Percentiles rank a stretch among this genome's conserved stretches.
phyloP scores from a whole-genome alignment of 2,888 invertebrate species.

The Masnerella sp. region DNA sequence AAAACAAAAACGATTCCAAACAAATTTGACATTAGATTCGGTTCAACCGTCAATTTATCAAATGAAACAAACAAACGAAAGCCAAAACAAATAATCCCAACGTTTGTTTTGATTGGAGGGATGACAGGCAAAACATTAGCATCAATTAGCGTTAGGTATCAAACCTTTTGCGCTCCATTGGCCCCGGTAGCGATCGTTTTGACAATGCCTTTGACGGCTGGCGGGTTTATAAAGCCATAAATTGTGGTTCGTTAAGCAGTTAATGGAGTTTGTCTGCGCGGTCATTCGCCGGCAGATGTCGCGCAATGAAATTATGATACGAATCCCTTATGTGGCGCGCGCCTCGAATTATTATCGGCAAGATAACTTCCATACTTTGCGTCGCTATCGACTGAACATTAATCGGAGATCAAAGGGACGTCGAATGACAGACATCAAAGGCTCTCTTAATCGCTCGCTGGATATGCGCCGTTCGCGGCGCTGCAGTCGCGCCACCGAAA shows the following conservation, averaged over 20 bases:
- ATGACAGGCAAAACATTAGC: no score
- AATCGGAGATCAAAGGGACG: constrained; percentile 58
- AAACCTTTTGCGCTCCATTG: no score
- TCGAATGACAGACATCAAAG: constrained; percentile 54
- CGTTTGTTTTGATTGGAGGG: no score
- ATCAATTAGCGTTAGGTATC: no score
- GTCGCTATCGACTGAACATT: constrained; percentile 43
- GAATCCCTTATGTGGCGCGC: constrained; percentile 61
- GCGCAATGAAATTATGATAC: constrained; percentile 66
- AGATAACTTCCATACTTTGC: constrained; percentile 60
- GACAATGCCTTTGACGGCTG: constrained; percentile 51
- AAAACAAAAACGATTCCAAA: no score
- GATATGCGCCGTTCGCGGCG: constrained; percentile 17
- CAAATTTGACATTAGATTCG: no score
- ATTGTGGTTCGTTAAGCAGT: constrained; percentile 73
- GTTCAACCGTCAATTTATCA: no score
- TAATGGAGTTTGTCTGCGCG: constrained; percentile 69
- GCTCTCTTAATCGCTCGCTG: constrained; percentile 53
- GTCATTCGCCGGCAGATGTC: constrained; percentile 61
- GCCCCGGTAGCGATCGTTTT: constrained; percentile 28
- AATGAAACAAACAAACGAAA: no score
- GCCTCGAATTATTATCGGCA: constrained; percentile 67
- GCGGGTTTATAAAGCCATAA: constrained; percentile 71
- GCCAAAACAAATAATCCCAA: no score
- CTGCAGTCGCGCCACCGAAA: constrained; percentile 13